Conservation (phyloP, 2,888 invertebrate species). For the Amphipyra tragopoginis region DNA sequence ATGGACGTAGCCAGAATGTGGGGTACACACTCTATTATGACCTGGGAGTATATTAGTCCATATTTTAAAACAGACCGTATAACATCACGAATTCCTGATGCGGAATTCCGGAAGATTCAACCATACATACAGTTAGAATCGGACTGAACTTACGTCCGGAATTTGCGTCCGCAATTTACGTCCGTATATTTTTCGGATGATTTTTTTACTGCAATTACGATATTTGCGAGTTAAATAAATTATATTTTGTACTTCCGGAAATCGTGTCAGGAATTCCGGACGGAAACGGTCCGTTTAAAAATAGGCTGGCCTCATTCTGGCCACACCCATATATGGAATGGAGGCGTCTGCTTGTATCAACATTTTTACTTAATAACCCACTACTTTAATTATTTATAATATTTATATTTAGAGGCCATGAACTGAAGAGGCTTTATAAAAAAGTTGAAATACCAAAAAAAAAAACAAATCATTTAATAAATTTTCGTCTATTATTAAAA, state of each 20-base stretch:
- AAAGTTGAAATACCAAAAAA: neutral
- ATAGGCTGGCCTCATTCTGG: constrained; percentile 12
- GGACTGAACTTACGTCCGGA: too few relatives aligned
- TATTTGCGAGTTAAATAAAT: neutral
- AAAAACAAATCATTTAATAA: neutral
- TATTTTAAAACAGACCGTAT: neutral
- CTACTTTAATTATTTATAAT: constrained; percentile 54
- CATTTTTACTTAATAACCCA: constrained; percentile 68
- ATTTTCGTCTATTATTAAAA: neutral
- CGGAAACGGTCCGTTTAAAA: neutral
- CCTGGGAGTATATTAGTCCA: neutral
- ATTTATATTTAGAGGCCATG: constrained; percentile 39
- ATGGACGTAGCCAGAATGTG: constrained; percentile 17
- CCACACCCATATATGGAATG: constrained; percentile 50
- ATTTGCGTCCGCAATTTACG: too few relatives aligned
- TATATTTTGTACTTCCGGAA: neutral
- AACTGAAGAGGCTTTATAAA: constrained; percentile 7
- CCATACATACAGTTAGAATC: neutral
- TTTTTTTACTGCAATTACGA: too few relatives aligned
- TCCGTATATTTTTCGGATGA: too few relatives aligned
- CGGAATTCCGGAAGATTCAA: neutral
- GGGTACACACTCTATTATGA: neutral
- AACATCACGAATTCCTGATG: neutral
- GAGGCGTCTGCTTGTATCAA: constrained; percentile 49
- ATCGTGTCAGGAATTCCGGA: neutral